phyloP scores from a whole-genome alignment of 2,113 vertebrate species.

The Scalopus aquaticus region DNA sequence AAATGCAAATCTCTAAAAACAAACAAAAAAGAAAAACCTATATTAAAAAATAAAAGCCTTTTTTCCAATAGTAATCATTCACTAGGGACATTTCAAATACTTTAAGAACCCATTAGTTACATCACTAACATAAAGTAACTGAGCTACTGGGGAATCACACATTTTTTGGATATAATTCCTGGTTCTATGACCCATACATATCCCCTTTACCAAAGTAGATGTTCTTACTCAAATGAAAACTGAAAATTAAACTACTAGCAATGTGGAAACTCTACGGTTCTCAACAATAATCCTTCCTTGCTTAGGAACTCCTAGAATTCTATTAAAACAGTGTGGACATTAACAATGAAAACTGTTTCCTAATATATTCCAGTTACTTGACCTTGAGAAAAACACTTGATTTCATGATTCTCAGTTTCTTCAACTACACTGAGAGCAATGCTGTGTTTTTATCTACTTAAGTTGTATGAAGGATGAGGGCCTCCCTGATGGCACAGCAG shows the following conservation, averaged over 20 bases:
- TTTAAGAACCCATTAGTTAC: neutral
- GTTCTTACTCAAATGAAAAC: neutral
- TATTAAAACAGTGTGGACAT: neutral
- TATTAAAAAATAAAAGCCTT: neutral
- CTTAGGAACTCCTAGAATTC: neutral
- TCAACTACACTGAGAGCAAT: neutral
- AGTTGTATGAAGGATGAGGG: too few relatives aligned
- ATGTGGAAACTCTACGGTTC: neutral
- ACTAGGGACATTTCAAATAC: neutral
- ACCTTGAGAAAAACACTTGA: neutral
- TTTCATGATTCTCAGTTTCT: neutral
- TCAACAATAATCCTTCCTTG: neutral
- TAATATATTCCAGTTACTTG: neutral
- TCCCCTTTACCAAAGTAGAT: too few relatives aligned
- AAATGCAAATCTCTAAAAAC: neutral
- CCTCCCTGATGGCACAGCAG: too few relatives aligned
- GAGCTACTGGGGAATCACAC: neutral
- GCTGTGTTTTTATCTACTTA: neutral
- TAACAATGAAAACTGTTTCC: neutral
- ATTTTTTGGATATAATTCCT: neutral
- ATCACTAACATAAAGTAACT: neutral
- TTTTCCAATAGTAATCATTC: neutral
- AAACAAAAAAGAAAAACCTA: neutral
- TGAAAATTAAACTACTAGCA: neutral
- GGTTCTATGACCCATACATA: neutral